phyloP scores from a whole-genome alignment of 2,113 vertebrate genomes.

The Spea bombifrons region DNA sequence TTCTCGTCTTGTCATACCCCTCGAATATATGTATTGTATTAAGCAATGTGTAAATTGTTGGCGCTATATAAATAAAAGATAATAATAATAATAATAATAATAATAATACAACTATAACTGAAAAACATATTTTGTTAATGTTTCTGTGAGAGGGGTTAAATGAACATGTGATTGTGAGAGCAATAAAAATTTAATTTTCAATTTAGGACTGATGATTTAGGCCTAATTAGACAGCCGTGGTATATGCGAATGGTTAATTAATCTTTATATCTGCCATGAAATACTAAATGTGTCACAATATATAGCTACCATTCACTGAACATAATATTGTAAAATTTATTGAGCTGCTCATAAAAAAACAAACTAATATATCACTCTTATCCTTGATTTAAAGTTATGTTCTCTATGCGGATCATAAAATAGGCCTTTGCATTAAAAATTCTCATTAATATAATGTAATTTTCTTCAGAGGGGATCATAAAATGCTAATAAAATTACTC shows the following conservation, averaged over 20 bases:
- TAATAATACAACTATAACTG: no score
- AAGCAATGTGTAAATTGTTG: no score
- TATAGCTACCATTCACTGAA: slow-evolving; percentile 34
- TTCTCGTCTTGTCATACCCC: no score
- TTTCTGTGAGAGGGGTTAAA: background rate
- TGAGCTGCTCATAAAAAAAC: slow-evolving; percentile 38
- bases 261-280: slow-evolving; percentile 42
- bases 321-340: slow-evolving; percentile 41
- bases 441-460: slow-evolving; percentile 42
- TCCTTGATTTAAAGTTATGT: slow-evolving; percentile 43
- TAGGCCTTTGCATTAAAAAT: slow-evolving; percentile 38
- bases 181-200: slow-evolving; percentile 31
- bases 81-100: no score
- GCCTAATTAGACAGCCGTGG: slow-evolving; percentile 34
- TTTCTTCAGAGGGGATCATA: slow-evolving; percentile 32
- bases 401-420: slow-evolving; percentile 40
- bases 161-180: slow-evolving; percentile 3
- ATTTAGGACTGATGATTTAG: slow-evolving; percentile 42
- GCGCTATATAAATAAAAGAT: no score
- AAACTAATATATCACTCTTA: slow-evolving; percentile 44
- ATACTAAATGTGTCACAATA: slow-evolving; percentile 41
- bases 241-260: slow-evolving; percentile 37
- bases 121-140: background rate
- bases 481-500: slow-evolving; percentile 45
- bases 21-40: no score